Evolutionary conservation across 2,113 vertebrate species (phyloP).

Genomic region (Phaethon lepturus): DNA sequence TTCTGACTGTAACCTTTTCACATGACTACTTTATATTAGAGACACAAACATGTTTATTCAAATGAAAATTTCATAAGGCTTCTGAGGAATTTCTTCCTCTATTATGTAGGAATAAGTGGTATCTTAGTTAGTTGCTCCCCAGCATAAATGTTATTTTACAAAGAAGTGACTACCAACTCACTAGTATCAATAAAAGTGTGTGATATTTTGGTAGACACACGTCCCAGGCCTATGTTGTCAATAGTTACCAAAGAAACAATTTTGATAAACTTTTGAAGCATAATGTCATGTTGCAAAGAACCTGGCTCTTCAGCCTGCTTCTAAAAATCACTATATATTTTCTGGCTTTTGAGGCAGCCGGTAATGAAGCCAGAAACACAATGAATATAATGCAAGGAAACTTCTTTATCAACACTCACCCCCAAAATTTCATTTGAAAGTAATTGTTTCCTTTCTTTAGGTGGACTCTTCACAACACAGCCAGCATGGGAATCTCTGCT

Average conservation of each 20-base stretch:
- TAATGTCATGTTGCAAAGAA: slow-evolving; percentile 9
- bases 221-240: neutral
- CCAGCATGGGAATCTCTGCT: slow-evolving; percentile 27
- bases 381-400: slow-evolving; percentile 68
- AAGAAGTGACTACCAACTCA: neutral
- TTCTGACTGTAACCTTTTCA: neutral
- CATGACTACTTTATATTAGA: neutral
- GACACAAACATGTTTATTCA: neutral
- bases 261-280: neutral
- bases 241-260: neutral
- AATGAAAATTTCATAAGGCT: neutral
- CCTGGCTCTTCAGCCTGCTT: slow-evolving; percentile 33
- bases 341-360: slow-evolving; percentile 36
- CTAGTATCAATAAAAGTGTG: neutral
- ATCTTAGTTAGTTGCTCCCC: neutral
- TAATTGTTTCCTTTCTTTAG: slow-evolving; percentile 44
- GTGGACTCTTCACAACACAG: neutral
- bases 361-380: slow-evolving; percentile 68
- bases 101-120: neutral
- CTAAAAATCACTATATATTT: slow-evolving; percentile 1
- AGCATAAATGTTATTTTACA: neutral
- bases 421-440: slow-evolving; percentile 47
- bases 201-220: neutral
- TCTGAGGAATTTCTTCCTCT: neutral
- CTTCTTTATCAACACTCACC: slow-evolving; percentile 62